These are phyloP conservation scores for Acanthoscelides obtectus DNA, from an alignment of 2,888 invertebrate genomes.

Conservation along the genomic window DNA sequence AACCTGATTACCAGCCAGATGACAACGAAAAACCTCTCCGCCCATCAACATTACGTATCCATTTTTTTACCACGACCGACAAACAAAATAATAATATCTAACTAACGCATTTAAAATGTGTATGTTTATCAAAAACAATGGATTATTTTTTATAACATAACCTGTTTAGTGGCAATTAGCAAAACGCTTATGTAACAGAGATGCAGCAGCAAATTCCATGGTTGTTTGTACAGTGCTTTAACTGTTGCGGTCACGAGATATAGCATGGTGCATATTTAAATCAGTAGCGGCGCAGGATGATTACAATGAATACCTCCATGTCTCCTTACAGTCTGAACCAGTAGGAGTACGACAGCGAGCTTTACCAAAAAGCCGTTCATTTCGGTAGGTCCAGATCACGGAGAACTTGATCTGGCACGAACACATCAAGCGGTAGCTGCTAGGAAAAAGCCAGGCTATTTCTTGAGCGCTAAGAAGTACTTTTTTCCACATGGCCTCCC, in stretches of 20 bases:
- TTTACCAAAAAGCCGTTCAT: no score
- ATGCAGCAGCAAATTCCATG: not conserved
- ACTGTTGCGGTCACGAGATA: not conserved
- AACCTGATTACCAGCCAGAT: not conserved
- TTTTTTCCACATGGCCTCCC: no score
- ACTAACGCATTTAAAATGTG: not conserved
- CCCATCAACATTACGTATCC: not conserved
- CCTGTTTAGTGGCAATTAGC: constrained; percentile 18
- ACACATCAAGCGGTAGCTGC: no score
- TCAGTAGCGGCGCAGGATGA: not conserved
- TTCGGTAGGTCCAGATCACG: no score
- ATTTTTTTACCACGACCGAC: not conserved
- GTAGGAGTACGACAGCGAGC: no score
- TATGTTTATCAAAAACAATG: constrained; percentile 15
- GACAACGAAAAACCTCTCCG: not conserved
- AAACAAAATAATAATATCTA: not conserved
- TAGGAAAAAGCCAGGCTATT: no score
- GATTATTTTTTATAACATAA: constrained; percentile 10
- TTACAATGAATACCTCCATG: no score
- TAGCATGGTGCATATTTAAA: not conserved
- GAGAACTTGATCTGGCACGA: no score
- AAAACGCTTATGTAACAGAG: constrained; percentile 18
- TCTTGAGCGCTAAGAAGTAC: no score
- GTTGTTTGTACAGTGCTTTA: not conserved
- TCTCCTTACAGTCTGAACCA: no score